phyloP scores from a whole-genome alignment of 2,888 invertebrate species.

The Drosophila falleni region DNA sequence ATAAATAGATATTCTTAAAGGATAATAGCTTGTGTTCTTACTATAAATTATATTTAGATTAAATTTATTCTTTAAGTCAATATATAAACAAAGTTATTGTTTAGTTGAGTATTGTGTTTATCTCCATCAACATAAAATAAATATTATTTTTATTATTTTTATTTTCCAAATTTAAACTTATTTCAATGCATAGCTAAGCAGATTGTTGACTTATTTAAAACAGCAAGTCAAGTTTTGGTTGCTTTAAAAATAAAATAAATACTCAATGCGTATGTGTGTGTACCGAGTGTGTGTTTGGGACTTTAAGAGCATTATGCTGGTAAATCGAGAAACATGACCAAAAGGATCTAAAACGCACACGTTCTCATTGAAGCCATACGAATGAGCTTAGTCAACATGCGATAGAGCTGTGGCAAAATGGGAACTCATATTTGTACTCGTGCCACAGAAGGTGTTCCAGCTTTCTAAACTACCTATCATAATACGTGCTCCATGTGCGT shows the following conservation, averaged over 20 bases:
- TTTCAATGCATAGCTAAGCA: conserved; percentile 14
- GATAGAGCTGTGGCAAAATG: conserved; percentile 28
- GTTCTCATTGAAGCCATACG: conserved; percentile 23
- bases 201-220: conserved; percentile 29
- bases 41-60: no score
- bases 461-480: conserved; percentile 67
- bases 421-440: conserved; percentile 13
- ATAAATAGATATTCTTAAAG: no score
- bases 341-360: conserved; percentile 39
- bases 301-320: conserved; percentile 26
- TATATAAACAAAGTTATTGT: neutral
- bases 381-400: conserved; percentile 37
- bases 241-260: conserved; percentile 23
- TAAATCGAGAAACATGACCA: conserved; percentile 46
- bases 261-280: neutral
- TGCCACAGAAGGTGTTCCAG: neutral
- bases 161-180: neutral
- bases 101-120: accelerated
- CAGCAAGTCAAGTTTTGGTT: neutral
- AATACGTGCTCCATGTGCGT: conserved; percentile 76
- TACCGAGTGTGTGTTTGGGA: neutral
- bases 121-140: neutral
- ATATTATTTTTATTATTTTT: neutral
- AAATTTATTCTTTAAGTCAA: neutral
- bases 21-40: no score